A percentile compares a stretch with the other conserved stretches of the same genome.
Conservation (phyloP, 2,113 vertebrate genomes). For the Pontoporia blainvillei region DNA sequence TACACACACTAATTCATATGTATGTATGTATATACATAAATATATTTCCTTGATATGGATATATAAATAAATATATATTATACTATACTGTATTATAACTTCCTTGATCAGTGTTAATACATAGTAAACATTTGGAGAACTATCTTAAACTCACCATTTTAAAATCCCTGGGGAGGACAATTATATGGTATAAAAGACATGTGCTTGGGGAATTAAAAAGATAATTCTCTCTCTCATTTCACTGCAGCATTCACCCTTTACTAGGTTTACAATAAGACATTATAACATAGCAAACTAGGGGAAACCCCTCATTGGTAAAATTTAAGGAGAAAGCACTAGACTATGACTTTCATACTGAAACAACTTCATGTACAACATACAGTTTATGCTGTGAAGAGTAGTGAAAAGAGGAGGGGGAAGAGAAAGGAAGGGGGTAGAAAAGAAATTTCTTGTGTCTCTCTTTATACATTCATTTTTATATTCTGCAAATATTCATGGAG, state of each 20-base stretch:
- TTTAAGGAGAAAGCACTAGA: background rate
- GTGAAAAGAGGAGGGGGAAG: no score
- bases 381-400: background rate
- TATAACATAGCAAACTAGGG: background rate
- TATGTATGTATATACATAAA: no score
- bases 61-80: background rate
- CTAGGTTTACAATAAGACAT: background rate
- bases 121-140: background rate
- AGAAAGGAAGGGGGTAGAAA: background rate
- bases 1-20: background rate
- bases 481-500: background rate
- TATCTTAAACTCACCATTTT: constrained; percentile 45
- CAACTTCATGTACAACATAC: background rate
- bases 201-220: constrained; percentile 50
- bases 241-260: constrained; percentile 10
- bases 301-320: background rate
- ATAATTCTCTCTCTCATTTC: constrained; percentile 49
- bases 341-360: background rate
- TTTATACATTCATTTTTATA: background rate
- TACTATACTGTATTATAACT: background rate
- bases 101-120: background rate
- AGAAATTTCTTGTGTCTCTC: background rate
- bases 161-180: background rate
- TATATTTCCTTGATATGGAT: background rate
- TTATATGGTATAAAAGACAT: constrained; percentile 40